phyloP scores from a whole-genome alignment of 2,888 invertebrate genomes.

The Elaeidobius kamerunicus region DNA sequence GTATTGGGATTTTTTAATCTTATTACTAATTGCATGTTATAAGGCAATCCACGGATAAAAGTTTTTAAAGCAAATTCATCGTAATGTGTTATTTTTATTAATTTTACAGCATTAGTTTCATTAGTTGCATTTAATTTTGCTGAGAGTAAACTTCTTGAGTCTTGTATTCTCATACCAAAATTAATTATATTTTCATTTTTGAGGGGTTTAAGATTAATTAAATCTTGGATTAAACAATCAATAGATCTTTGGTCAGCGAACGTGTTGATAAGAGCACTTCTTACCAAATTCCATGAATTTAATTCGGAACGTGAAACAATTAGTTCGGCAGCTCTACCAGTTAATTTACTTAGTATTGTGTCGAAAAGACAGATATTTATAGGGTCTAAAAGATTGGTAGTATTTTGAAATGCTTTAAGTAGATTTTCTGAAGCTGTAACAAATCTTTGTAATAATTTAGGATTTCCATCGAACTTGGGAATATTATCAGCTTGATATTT shows the following conservation, averaged over 20 bases:
- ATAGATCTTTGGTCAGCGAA: conserved; percentile 5
- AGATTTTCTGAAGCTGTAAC: conserved; percentile 7
- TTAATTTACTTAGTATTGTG: conserved; percentile 11
- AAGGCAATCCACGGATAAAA: not conserved
- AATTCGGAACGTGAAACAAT: conserved; percentile 3
- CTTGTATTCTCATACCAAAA: conserved; percentile 8
- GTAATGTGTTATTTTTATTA: not conserved
- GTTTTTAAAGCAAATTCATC: conserved; percentile 2
- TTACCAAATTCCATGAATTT: not conserved
- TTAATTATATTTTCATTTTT: conserved; percentile 3
- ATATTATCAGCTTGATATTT: conserved; percentile 29
- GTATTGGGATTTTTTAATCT: not conserved
- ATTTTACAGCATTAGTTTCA: not conserved
- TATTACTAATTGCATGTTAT: not conserved
- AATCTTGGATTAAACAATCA: conserved; percentile 8
- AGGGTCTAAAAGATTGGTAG: not conserved
- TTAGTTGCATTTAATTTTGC: conserved; percentile 4
- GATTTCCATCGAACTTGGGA: conserved; percentile 23
- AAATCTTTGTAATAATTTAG: conserved; percentile 25
- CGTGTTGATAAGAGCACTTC: not conserved
- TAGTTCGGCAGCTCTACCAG: conserved; percentile 12
- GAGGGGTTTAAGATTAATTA: conserved; percentile 3
- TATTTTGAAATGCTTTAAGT: conserved; percentile 7
- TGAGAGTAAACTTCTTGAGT: not conserved
- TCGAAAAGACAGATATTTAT: conserved; percentile 9